Base-by-base conservation (phyloP, 2,113 vertebrate species). In the Dendrocopos noguchii region DNA sequence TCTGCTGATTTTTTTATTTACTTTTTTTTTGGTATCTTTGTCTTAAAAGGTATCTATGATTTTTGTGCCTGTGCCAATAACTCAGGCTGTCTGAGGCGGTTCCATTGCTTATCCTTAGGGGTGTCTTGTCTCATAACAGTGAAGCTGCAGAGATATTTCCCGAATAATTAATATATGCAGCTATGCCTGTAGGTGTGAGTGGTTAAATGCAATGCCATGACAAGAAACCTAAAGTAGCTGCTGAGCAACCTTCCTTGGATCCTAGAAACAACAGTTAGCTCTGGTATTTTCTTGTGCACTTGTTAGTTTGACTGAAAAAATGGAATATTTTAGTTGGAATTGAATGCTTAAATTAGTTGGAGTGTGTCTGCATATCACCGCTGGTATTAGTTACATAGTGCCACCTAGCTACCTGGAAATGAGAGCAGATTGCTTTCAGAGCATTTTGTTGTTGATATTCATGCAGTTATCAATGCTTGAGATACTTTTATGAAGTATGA, bases 181-280 rank as follows among this genome's bases (percentile, higher is more conserved):
- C 65, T 76, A 12, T 82, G 71, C 59, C 59, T 92, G 50, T 65
- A 88, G 87, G 64, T 95, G 36, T 92, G 74, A 81, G 80, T 78
- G 61, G 42, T 78, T 95, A 57, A 75, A 44, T 87, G 57, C 33
- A 91, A 1, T 36, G 56, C 22, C 52, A n/a, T 16, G 10, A 53
- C 17, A 75, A 64, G 55, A 89, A 84, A 78, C 19, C 13, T 79
- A 3, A 91, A 81, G 36, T 29, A 87, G 19, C 27, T 68, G 28
- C 50, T 82, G 34, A 68, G 7, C 21, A 74, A 7, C 55, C 22
- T 94, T 75, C 29, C 50, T 65, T 87, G 55, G 16, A 79, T 31
- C 56, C 22, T 34, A 50, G 67, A 55, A 92, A 59, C 13, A 82
- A 15, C 19, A 39, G 13, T 29, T 72, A 55, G 31, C 31, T 20